Percentiles rank a stretch among this genome's conserved stretches.
These are phyloP conservation scores for Channa maculata DNA, from an alignment of 2,113 vertebrate species.

Conservation along the genomic window DNA sequence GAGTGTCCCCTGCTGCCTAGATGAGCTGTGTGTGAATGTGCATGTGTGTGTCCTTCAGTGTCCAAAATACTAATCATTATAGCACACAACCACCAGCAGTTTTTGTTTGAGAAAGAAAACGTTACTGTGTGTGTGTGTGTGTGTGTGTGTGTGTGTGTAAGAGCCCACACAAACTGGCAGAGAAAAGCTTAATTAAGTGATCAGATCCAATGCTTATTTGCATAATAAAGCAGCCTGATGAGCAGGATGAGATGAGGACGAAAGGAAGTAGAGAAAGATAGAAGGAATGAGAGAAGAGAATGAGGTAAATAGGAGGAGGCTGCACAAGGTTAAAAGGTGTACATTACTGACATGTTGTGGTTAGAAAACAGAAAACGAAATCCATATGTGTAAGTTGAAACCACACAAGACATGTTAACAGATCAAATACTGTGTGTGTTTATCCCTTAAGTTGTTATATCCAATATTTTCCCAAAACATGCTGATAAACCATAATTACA, in stretches of 20 bases:
- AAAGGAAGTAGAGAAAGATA: conserved; percentile 47
- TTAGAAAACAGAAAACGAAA: conserved; percentile 18
- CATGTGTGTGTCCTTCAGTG: conserved; percentile 9
- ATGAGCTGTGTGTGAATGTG: conserved; percentile 28
- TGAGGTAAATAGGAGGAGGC: conserved; percentile 7
- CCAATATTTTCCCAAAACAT: not conserved
- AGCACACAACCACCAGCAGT: conserved; percentile 32
- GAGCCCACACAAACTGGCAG: conserved; percentile 31
- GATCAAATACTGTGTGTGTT: not conserved
- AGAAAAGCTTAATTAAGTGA: conserved; percentile 76
- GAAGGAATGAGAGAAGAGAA: conserved; percentile 28
- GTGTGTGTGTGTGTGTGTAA: conserved; percentile 8
- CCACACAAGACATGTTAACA: not conserved
- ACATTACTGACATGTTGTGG: not conserved
- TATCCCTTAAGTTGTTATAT: not conserved
- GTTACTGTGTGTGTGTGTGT: conserved; percentile 11
- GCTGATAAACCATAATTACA: conserved; percentile 2
- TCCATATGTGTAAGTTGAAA: conserved; percentile 8
- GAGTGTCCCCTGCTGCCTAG: conserved; percentile 66
- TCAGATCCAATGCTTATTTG: conserved; percentile 74
- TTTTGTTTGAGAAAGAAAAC: conserved; percentile 30
- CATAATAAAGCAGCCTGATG: conserved; percentile 80
- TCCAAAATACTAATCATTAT: conserved; percentile 49
- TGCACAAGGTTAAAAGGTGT: not conserved
- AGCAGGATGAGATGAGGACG: conserved; percentile 57